Percentiles rank a stretch among this genome's conserved stretches.
These are phyloP conservation scores for Brachypodius melanocephalos DNA, from an alignment of 2,113 vertebrate genomes.

Conservation along the genomic window DNA sequence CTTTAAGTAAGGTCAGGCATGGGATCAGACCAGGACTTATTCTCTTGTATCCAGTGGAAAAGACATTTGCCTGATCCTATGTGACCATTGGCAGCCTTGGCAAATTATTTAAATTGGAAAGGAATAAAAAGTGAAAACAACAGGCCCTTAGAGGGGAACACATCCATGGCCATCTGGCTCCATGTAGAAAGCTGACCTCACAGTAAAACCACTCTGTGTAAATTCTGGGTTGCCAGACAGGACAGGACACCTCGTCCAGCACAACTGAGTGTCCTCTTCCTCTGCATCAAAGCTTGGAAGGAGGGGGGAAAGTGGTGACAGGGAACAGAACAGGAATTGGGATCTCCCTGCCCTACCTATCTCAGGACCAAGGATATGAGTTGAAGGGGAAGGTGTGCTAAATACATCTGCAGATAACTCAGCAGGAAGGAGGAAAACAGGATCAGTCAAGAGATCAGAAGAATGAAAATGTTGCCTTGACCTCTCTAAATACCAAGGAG, in stretches of 20 bases:
- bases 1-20: background rate
- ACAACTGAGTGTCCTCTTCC: background rate
- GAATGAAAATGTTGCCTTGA: background rate
- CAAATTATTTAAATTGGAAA: background rate
- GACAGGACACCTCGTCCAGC: background rate
- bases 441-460: background rate
- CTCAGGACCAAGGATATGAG: background rate
- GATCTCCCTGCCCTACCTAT: background rate
- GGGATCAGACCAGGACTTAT: background rate
- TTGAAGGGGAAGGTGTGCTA: background rate
- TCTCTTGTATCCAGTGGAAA: background rate
- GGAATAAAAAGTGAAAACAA: background rate
- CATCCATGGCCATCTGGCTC: background rate
- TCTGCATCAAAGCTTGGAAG: background rate
- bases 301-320: rapidly evolving
- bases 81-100: rapidly evolving
- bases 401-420: background rate
- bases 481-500: background rate
- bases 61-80: background rate
- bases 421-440: background rate
- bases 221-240: background rate
- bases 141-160: background rate
- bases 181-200: background rate
- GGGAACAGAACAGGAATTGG: background rate
- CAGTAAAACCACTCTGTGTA: background rate